Conservation (phyloP, 2,797 vertebrate species). For the Macrochelys suwanniensis region DNA sequence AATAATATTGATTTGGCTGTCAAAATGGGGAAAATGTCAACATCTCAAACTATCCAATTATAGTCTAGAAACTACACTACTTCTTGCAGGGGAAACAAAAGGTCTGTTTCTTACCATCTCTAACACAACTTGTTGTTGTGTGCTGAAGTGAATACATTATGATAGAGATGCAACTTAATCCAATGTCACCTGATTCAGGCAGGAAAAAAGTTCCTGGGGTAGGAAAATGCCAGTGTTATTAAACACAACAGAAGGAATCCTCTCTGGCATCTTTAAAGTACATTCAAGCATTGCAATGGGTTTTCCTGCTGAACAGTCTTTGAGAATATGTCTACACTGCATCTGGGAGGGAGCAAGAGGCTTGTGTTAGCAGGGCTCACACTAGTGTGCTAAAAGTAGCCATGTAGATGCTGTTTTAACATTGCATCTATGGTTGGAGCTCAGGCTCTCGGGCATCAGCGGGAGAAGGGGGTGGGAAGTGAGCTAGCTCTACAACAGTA, state of each 20-base stretch:
- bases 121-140: slow-evolving; percentile 46
- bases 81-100: slow-evolving; percentile 48
- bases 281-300: background rate
- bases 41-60: slow-evolving; percentile 59
- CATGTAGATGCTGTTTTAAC: background rate
- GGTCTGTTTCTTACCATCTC: slow-evolving; percentile 20
- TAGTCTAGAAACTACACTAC: slow-evolving; percentile 53
- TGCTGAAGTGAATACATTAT: background rate
- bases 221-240: background rate
- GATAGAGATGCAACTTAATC: slow-evolving; percentile 8
- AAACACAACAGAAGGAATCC: background rate
- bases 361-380: background rate
- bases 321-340: background rate
- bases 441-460: background rate
- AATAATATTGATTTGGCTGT: slow-evolving; percentile 72
- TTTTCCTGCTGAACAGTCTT: background rate
- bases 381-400: background rate
- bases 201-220: background rate
- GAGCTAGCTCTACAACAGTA: background rate
- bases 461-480: no score
- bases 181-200: background rate
- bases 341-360: background rate
- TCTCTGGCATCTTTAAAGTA: background rate
- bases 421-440: background rate
- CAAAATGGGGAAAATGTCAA: slow-evolving; percentile 63